Percentiles rank a stretch among this genome's conserved stretches.
Evolutionary conservation across 2,888 invertebrate genomes (phyloP).

Genomic region (Andrena bicolor): DNA sequence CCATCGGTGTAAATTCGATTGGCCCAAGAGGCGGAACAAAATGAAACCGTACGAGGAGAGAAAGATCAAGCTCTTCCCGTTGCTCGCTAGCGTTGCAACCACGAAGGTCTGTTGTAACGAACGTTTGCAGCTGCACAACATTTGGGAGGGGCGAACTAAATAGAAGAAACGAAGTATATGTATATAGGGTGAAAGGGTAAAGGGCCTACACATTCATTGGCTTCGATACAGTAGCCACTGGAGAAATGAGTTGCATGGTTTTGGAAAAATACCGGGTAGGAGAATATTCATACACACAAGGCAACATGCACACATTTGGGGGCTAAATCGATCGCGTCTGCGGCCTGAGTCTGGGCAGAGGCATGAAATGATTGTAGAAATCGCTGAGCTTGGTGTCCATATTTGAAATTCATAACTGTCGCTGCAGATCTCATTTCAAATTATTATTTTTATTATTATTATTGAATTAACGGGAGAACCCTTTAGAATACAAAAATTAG

Average conservation of each 20-base stretch:
- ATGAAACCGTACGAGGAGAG: neutral
- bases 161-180: slow-evolving; percentile 22
- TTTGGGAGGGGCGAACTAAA: slow-evolving; percentile 39
- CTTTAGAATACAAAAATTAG: no score
- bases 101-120: slow-evolving; percentile 10
- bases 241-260: neutral
- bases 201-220: neutral
- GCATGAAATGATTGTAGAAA: slow-evolving; percentile 56
- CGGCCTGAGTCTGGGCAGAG: slow-evolving; percentile 53
- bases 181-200: slow-evolving; percentile 40
- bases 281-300: neutral
- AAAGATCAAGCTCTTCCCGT: neutral
- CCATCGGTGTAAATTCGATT: neutral
- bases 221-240: neutral
- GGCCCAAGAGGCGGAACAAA: neutral
- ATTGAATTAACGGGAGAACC: no score
- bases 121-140: slow-evolving; percentile 9
- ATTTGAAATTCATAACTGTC: neutral
- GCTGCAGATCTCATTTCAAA: neutral
- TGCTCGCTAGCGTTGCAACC: neutral
- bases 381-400: slow-evolving; percentile 41
- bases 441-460: no score
- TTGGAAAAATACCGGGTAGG: neutral
- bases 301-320: neutral
- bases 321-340: slow-evolving; percentile 74